Evolutionary conservation across 2,888 invertebrate genomes (phyloP), one percentile per base, ranked within the genome.

Genomic region (Pachymerium ferrugineum): DNA sequence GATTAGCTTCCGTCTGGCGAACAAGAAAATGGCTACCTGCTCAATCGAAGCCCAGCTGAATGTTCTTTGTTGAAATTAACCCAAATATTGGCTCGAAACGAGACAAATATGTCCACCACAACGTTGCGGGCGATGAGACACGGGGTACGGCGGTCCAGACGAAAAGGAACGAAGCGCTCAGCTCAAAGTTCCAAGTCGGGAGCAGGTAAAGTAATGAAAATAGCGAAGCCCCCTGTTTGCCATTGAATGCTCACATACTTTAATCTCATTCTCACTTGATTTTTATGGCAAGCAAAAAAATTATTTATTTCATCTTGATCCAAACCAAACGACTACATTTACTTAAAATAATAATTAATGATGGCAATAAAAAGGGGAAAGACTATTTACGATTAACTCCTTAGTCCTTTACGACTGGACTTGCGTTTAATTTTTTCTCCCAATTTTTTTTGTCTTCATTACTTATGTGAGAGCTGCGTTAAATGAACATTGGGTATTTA

Each of bases 1-100:
- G 74, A 74, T 70, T 67, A 69, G 38, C 73, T 74, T 74, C 73
- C 74, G 73, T 68, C 72, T 74, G 29, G 75, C 54, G 75, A 74
- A 73, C 68, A 71, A 73, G 74, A 74, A 76, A 74, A 76, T 76
- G 75, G 75, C 75, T 74, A 74, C 75, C 67, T 74, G 74, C 70
- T 74, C 73, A 75, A 73, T 73, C 73, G 73, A 73, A 73, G 25
- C 73, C 22, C 31, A 33, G 67, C 67, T 33, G 62, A 67, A 67
- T 73, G 73, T 71, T 74, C 73, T 76, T 76, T 76, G 73, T 76
- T 72, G 73, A 19, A 73, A 72, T 70, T 73, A 54, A 72, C 30
- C 38, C 33, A 70, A 62, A 74, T 22, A 74, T 71, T 67, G 42
- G 35, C 31, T 35, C 30, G 31, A 42, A 47, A 22, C n/a, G 25